These are phyloP conservation scores for Microchrysa polita DNA, from an alignment of 2,888 invertebrate genomes.

Conservation along the genomic window DNA sequence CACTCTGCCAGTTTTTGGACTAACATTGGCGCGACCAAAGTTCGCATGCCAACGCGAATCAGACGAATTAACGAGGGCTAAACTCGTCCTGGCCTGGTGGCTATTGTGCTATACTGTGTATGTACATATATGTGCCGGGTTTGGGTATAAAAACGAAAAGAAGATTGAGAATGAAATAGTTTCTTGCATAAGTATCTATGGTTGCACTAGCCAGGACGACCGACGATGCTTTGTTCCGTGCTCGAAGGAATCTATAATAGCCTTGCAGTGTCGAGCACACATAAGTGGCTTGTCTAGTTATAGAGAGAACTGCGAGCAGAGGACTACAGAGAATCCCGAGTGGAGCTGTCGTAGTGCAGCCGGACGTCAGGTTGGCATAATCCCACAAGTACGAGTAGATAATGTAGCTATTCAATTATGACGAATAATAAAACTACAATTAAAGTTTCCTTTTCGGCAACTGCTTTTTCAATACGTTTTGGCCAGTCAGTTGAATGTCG, in stretches of 20 bases:
- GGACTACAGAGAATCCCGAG: too few species aligned
- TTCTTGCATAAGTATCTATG: slow-evolving; percentile 32
- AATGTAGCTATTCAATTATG: slow-evolving; percentile 41
- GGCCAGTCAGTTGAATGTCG: neutral
- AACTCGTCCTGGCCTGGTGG: neutral
- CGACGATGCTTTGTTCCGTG: neutral
- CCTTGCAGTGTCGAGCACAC: neutral
- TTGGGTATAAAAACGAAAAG: too few species aligned
- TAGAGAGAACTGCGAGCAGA: too few species aligned
- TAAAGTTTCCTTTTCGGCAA: slow-evolving; percentile 26
- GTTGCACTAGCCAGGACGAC: neutral
- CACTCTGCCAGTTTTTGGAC: neutral
- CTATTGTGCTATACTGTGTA: neutral
- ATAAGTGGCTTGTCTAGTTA: too few species aligned
- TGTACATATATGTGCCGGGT: too few species aligned
- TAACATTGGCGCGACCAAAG: slow-evolving; percentile 8
- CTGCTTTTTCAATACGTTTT: neutral
- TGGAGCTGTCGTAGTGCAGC: neutral
- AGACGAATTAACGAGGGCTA: neutral
- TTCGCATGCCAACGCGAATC: slow-evolving; percentile 14
- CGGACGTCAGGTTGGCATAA: slow-evolving; percentile 27
- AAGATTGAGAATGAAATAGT: neutral
- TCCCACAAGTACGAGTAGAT: slow-evolving; percentile 28
- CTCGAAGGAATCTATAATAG: neutral
- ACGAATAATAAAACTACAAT: slow-evolving; percentile 44